Percentiles rank a stretch among this genome's conserved stretches.
Conservation (phyloP, 2,113 vertebrate species). For the Orycteropus afer region DNA sequence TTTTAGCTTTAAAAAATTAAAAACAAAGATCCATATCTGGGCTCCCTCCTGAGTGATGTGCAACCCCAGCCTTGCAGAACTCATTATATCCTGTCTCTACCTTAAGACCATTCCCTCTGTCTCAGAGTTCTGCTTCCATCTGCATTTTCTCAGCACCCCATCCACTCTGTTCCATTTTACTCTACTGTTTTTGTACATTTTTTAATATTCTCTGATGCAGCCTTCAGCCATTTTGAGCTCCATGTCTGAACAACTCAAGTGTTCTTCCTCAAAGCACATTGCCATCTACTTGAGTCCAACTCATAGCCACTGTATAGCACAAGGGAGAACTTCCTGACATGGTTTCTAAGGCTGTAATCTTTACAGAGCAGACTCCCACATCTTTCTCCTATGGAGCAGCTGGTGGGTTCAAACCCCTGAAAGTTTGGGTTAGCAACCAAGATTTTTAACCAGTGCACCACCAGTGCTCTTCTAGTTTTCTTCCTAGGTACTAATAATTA, state of each 20-base stretch:
- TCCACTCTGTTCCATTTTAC: background rate
- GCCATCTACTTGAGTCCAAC: too few relatives aligned
- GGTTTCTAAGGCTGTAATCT: too few relatives aligned
- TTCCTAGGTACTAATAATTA: background rate
- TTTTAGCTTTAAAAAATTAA: background rate
- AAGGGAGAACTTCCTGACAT: too few relatives aligned
- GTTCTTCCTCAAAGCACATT: background rate
- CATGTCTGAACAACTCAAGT: background rate
- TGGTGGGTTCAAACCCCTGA: too few relatives aligned
- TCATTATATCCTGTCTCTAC: background rate
- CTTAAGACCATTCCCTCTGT: too few relatives aligned
- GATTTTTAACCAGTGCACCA: too few relatives aligned
- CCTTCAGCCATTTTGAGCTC: background rate
- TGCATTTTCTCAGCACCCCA: background rate
- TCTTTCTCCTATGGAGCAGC: too few relatives aligned
- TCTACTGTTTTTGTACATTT: background rate
- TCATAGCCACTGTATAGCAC: too few relatives aligned
- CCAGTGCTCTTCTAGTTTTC: background rate
- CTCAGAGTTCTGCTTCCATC: background rate
- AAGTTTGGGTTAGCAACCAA: too few relatives aligned
- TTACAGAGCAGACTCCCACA: too few relatives aligned
- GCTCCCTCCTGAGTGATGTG: accelerated
- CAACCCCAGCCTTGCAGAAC: background rate
- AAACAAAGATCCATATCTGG: background rate
- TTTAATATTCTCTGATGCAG: background rate